Evolutionary conservation across 2,113 vertebrate species (phyloP).

Genomic region (Galbula dea): DNA sequence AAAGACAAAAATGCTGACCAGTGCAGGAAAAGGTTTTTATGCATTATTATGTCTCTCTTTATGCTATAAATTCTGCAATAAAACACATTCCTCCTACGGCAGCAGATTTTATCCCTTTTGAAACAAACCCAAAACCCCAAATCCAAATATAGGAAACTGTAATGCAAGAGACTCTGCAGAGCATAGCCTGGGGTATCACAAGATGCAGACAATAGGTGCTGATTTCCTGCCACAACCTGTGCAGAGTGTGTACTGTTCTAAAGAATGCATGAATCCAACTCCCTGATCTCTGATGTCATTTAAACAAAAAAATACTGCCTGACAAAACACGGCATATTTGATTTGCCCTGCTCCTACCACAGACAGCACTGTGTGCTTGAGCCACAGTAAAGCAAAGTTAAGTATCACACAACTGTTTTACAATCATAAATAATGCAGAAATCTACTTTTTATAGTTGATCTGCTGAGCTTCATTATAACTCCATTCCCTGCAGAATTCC

Average conservation of each 20-base stretch:
- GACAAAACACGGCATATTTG: background rate
- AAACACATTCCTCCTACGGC: background rate
- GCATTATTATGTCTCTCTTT: background rate
- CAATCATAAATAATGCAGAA: background rate
- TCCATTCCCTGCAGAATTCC: background rate
- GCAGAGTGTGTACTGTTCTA: background rate
- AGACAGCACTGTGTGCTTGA: background rate
- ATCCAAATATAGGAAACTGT: too few species aligned
- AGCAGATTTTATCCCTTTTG: background rate
- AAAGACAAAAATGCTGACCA: background rate
- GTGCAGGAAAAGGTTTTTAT: background rate
- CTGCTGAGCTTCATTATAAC: background rate
- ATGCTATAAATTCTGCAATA: background rate
- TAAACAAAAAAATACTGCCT: background rate
- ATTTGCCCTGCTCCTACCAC: background rate
- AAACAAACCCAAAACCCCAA: background rate
- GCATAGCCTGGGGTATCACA: too few species aligned
- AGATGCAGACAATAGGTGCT: background rate
- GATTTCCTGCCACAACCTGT: background rate
- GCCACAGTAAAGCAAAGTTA: background rate
- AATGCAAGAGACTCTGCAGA: too few species aligned
- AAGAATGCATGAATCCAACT: background rate
- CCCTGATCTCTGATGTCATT: background rate
- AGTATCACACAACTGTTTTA: background rate
- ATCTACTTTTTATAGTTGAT: background rate